A percentile compares a stretch with the other conserved stretches of the same genome.
Evolutionary conservation across 1,140 invertebrate genomes (phyloP).

Genomic region (Archegozetes longisetosus): DNA sequence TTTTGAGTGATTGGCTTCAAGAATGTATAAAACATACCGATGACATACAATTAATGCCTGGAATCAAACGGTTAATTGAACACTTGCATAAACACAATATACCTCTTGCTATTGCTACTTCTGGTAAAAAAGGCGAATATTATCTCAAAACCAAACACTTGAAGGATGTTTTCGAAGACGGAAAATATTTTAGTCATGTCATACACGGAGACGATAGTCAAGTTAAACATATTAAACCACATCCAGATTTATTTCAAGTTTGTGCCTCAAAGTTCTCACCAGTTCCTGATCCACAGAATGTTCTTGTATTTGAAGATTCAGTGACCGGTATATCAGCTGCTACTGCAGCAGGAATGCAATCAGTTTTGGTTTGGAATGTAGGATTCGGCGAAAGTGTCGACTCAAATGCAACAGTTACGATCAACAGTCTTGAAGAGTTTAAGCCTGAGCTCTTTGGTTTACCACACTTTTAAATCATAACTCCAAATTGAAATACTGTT

Average conservation of each 20-base stretch:
- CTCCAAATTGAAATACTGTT: too few relatives aligned
- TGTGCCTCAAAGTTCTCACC: neutral
- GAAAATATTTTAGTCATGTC: slow-evolving; percentile 7
- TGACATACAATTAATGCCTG: slow-evolving; percentile 12
- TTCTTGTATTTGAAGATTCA: slow-evolving; percentile 15
- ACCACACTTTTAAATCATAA: too few relatives aligned
- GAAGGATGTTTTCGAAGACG: neutral
- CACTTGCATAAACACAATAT: slow-evolving; percentile 13
- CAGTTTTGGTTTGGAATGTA: slow-evolving; percentile 4
- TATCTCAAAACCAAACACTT: neutral
- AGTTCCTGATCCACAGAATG: slow-evolving; percentile 3
- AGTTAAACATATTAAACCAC: neutral
- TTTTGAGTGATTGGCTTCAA: neutral
- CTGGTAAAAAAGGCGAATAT: neutral
- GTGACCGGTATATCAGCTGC: slow-evolving; percentile 9
- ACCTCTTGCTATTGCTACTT: slow-evolving; percentile 13
- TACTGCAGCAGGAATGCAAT: neutral
- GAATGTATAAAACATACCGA: neutral
- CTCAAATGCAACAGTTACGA: too few relatives aligned
- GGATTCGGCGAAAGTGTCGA: slow-evolving; percentile 1
- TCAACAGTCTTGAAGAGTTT: slow-evolving; percentile 18
- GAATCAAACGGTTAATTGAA: slow-evolving; percentile 7
- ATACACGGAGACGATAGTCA: neutral
- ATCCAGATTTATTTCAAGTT: slow-evolving; percentile 6
- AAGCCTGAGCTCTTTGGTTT: too few relatives aligned